These are phyloP conservation scores for Netelia fuscicornis DNA, from an alignment of 2,888 invertebrate species.

Conservation along the genomic window DNA sequence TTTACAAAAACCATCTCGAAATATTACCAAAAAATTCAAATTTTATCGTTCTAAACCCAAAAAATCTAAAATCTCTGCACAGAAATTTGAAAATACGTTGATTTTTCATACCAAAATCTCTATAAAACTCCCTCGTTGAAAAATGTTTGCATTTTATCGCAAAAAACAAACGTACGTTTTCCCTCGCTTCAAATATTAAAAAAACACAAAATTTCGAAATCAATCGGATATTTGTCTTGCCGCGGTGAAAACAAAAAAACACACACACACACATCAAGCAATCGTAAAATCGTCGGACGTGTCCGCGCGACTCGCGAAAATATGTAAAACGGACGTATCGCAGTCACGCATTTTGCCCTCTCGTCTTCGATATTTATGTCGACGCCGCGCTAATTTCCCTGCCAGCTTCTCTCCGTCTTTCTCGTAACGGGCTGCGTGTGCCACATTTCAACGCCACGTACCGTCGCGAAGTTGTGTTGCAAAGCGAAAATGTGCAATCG, in stretches of 20 bases:
- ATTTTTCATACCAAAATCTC: too few relatives aligned
- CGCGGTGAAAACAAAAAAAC: not conserved
- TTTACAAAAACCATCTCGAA: too few relatives aligned
- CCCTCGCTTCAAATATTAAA: too few relatives aligned
- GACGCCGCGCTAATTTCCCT: conserved; percentile 78
- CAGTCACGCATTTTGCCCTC: conserved; percentile 40
- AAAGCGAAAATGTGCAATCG: conserved; percentile 67
- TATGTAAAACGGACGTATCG: not conserved
- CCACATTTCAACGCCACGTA: conserved; percentile 77
- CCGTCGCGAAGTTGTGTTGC: conserved; percentile 63
- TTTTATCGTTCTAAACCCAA: too few relatives aligned
- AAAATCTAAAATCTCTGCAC: too few relatives aligned
- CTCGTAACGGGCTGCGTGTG: conserved; percentile 76
- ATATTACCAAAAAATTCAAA: too few relatives aligned
- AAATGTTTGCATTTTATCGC: too few relatives aligned
- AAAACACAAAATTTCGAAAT: too few relatives aligned
- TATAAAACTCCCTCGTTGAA: too few relatives aligned
- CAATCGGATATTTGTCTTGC: not conserved
- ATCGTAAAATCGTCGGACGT: not conserved
- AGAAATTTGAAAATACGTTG: too few relatives aligned
- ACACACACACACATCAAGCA: too few relatives aligned
- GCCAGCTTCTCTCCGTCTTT: conserved; percentile 42
- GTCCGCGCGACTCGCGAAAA: not conserved
- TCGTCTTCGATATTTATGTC: conserved; percentile 79
- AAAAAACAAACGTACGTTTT: too few relatives aligned